Conservation (phyloP, 1,140 invertebrate genomes). For the Magallana angulata region DNA sequence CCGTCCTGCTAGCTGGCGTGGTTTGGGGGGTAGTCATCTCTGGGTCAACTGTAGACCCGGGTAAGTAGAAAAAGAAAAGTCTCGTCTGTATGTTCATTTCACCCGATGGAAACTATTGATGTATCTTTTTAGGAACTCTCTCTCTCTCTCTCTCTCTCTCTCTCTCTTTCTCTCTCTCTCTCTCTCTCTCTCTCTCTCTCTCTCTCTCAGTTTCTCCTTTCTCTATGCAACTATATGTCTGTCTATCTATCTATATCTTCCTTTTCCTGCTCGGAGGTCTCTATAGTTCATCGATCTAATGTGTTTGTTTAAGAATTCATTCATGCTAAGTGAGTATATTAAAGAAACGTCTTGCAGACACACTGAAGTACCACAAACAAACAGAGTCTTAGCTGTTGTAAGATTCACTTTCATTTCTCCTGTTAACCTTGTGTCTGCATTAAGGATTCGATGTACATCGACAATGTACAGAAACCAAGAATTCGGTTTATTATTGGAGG, state of each 20-base stretch:
- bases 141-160: constrained; percentile 37
- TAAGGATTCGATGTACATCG: not conserved
- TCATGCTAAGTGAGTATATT: not conserved
- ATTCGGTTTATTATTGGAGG: not conserved
- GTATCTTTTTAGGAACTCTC: no score
- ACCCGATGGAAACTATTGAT: no score
- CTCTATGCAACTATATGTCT: no score
- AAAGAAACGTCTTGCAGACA: constrained; percentile 11
- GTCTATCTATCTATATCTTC: no score
- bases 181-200: no score
- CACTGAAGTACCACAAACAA: constrained; percentile 19
- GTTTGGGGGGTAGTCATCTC: not conserved
- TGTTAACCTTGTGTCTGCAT: not conserved
- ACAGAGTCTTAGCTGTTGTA: not conserved
- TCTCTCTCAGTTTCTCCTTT: constrained; percentile 24
- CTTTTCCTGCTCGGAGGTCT: not conserved
- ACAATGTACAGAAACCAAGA: not conserved
- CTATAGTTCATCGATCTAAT: not conserved
- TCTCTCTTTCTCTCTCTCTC: no score
- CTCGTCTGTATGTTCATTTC: not conserved
- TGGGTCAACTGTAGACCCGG: not conserved
- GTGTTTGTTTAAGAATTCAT: constrained; percentile 16
- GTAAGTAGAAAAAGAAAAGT: not conserved
- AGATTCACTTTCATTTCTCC: not conserved
- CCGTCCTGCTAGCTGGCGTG: not conserved